Conservation (phyloP, 2,113 vertebrate genomes). For the Toxotes jaculatrix region DNA sequence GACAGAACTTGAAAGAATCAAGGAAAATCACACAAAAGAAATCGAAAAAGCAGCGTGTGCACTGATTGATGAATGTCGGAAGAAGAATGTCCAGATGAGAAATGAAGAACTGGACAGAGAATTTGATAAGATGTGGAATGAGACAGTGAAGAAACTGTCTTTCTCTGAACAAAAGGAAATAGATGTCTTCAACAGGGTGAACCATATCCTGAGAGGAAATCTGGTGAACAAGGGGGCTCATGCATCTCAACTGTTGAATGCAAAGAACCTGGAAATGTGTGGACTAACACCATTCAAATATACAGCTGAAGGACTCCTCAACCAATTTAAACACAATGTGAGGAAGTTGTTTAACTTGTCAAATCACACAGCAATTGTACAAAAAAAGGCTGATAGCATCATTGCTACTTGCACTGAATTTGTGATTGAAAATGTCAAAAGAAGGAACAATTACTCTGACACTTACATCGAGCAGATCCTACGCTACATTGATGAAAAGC, state of each 20-base stretch:
- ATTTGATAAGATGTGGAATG: slow-evolving; percentile 71
- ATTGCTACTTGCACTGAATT: not conserved
- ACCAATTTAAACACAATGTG: rapidly evolving
- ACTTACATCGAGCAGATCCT: slow-evolving; percentile 72
- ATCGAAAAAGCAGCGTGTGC: slow-evolving; percentile 40
- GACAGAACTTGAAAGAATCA: slow-evolving; percentile 53
- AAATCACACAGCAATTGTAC: not conserved
- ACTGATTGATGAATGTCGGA: slow-evolving; percentile 50
- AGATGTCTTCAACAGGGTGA: not conserved
- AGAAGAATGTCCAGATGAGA: not conserved
- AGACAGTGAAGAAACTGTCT: not conserved
- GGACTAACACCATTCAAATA: slow-evolving; percentile 7
- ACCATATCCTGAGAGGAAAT: slow-evolving; percentile 2
- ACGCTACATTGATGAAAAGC: slow-evolving; percentile 31
- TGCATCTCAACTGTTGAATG: not conserved
- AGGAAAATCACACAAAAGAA: slow-evolving; percentile 27
- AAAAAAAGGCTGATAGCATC: slow-evolving; percentile 3
- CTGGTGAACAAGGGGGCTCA: slow-evolving; percentile 18
- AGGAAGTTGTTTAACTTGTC: rapidly evolving
- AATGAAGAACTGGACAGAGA: slow-evolving; percentile 15
- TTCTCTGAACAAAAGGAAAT: rapidly evolving
- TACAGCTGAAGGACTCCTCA: rapidly evolving
- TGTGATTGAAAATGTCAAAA: not conserved
- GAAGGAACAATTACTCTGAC: slow-evolving; percentile 51
- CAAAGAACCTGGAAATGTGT: rapidly evolving